Evolutionary conservation across 2,797 vertebrate genomes (phyloP).

Genomic region (Sebastes baramenuke): DNA sequence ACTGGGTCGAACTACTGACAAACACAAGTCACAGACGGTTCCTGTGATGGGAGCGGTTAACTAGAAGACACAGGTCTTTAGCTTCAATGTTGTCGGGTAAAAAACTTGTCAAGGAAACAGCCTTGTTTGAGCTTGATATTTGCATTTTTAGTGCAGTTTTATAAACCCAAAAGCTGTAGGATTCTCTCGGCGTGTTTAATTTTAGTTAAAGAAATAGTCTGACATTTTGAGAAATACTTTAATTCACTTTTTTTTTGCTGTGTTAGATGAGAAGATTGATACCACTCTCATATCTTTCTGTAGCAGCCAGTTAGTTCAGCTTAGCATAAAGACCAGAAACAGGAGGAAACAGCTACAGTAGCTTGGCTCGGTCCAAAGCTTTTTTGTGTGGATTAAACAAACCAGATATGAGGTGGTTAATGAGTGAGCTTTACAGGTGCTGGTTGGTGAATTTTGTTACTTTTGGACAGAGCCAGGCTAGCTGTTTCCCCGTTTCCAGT

Average conservation of each 20-base stretch:
- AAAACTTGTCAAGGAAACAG: neutral
- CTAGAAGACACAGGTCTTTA: neutral
- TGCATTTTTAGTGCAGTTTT: neutral
- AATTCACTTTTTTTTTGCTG: neutral
- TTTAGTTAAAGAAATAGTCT: neutral
- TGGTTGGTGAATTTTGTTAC: neutral
- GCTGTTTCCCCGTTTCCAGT: neutral
- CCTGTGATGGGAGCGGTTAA: slow-evolving; percentile 6
- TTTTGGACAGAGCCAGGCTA: neutral
- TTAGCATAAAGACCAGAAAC: neutral
- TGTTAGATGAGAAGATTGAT: neutral
- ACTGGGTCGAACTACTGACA: slow-evolving; percentile 1
- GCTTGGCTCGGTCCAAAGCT: neutral
- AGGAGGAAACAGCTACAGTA: neutral
- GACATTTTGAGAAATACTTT: neutral
- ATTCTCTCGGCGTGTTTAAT: neutral
- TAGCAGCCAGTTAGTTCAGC: fast-evolving
- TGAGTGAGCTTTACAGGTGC: neutral
- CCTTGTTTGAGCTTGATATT: neutral
- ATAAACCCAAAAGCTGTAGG: neutral
- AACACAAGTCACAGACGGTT: slow-evolving; percentile 28
- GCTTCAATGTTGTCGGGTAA: neutral
- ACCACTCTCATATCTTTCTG: neutral
- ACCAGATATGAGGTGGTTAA: neutral
- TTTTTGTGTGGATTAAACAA: neutral